These are phyloP conservation scores for Macheiramphus alcinus DNA, from an alignment of 2,113 vertebrate genomes.

Conservation along the genomic window DNA sequence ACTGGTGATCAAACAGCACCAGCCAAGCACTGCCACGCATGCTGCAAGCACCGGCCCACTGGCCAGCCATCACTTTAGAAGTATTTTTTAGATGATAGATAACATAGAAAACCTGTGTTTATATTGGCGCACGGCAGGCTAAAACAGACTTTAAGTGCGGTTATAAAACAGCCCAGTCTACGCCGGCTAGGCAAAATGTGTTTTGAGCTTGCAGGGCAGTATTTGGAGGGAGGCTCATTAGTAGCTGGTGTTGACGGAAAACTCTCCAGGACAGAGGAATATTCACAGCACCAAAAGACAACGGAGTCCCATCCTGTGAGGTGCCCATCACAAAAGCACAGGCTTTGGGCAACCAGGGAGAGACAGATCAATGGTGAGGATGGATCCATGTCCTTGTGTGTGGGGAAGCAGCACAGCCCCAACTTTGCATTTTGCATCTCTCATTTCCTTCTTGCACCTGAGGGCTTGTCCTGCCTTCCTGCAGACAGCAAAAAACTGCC, in stretches of 20 bases:
- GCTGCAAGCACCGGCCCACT: not conserved
- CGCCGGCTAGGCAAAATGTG: not conserved
- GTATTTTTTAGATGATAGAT: not conserved
- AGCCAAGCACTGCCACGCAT: not conserved
- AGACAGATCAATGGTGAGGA: accelerated
- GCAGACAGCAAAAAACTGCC: not conserved
- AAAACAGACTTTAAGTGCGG: not conserved
- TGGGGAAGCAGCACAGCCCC: not conserved
- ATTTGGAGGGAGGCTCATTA: not conserved
- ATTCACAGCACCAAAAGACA: not conserved
- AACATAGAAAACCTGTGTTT: not conserved
- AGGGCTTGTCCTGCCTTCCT: not conserved
- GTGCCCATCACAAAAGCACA: not conserved
- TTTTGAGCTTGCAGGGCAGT: not conserved
- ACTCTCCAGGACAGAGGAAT: not conserved
- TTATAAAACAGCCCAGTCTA: not conserved
- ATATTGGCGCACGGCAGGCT: not conserved
- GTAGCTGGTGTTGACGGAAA: not conserved
- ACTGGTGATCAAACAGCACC: not conserved
- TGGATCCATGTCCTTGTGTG: not conserved
- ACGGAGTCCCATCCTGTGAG: not conserved
- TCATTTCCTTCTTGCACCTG: not conserved
- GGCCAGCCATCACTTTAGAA: not conserved
- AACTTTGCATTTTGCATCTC: not conserved
- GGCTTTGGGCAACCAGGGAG: not conserved